Percentiles rank a stretch among this genome's conserved stretches.
These are phyloP conservation scores for Eurytemora carolleeae DNA, from an alignment of 1,140 invertebrate species.

Conservation along the genomic window DNA sequence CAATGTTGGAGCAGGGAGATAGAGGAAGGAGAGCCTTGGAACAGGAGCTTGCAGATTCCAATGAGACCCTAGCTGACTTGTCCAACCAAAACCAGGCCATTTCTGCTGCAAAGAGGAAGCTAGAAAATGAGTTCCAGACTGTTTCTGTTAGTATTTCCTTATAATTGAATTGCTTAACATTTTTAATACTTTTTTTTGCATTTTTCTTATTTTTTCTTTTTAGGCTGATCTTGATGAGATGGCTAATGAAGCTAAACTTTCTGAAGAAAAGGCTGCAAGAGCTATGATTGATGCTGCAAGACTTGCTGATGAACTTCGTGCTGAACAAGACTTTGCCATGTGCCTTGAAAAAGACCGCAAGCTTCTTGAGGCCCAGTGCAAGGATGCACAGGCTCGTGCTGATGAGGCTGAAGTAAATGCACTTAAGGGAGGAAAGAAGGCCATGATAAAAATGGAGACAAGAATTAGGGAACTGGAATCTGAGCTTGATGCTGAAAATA, in stretches of 20 bases:
- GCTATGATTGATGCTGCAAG: slow-evolving; percentile 30
- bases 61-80: slow-evolving; percentile 91
- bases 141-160: slow-evolving; percentile 46
- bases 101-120: slow-evolving; percentile 89
- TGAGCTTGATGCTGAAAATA: slow-evolving; percentile 91
- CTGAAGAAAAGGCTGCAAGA: slow-evolving; percentile 46
- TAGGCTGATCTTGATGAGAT: slow-evolving; percentile 74
- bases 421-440: slow-evolving; percentile 26
- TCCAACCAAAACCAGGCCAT: slow-evolving; percentile 76
- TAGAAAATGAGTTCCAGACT: slow-evolving; percentile 88
- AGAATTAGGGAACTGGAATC: slow-evolving; percentile 83
- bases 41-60: slow-evolving; percentile 83
- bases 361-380: slow-evolving; percentile 32
- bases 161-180: background rate
- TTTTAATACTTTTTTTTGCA: background rate
- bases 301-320: slow-evolving; percentile 33
- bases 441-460: slow-evolving; percentile 38
- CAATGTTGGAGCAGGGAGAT: slow-evolving; percentile 34
- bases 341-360: slow-evolving; percentile 68
- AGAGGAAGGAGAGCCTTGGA: slow-evolving; percentile 41
- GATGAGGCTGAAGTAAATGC: slow-evolving; percentile 36
- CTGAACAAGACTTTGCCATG: slow-evolving; percentile 90
- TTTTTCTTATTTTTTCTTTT: slow-evolving; percentile 24
- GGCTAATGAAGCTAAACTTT: slow-evolving; percentile 84
- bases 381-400: slow-evolving; percentile 37